Base-by-base conservation (phyloP, 2,888 invertebrate genomes). In the Hydriomena furcata region DNA sequence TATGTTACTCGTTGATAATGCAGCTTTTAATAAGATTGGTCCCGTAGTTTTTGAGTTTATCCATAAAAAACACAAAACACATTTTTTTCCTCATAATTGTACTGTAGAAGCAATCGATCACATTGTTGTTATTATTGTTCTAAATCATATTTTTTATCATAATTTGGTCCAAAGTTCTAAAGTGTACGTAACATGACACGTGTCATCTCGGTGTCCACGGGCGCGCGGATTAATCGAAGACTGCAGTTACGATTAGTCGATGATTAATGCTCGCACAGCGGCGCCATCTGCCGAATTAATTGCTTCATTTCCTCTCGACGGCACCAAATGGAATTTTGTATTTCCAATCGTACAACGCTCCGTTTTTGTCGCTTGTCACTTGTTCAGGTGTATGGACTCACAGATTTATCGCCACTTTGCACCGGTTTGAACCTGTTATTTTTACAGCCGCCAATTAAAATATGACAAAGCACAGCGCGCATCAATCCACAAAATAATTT, bases 221-320 rank as follows among this genome's bases (percentile, higher is more conserved):
- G 48, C 57, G 77, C 76, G 68, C 71, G 79, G 76, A 80, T 87
- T 86, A 88, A 89, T 89, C 85, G 86, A 88, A 89, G 89, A 89
- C 89, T 90, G 88, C 87, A 89, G 89, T 84, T 83, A 84, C 86
- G 87, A 88, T 90, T 89, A 89, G 88, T 82, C 82, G 81, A 88
- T 90, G 90, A 90, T 89, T 89, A 88, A 90, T 89, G 80, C 82
- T 83, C 85, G 85, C 78, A 84, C 85, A 84, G 84, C 81, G 81
- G 79, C 84, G 87, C 89, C 89, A 89, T 89, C 90, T 89, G 88
- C 86, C 77, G 85, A 79, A 89, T 89, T 89, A 90, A 90, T 90
- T 89, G 90, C 83, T 89, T 89, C 88, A 89, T 90, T 90, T 90
- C 90, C 90, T 84, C 82, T 80, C 82, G 82, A 82, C 83, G 80